Base-by-base conservation (phyloP, 53 echinoderm and acorn worm genomes). In the Stichopus horrens region DNA sequence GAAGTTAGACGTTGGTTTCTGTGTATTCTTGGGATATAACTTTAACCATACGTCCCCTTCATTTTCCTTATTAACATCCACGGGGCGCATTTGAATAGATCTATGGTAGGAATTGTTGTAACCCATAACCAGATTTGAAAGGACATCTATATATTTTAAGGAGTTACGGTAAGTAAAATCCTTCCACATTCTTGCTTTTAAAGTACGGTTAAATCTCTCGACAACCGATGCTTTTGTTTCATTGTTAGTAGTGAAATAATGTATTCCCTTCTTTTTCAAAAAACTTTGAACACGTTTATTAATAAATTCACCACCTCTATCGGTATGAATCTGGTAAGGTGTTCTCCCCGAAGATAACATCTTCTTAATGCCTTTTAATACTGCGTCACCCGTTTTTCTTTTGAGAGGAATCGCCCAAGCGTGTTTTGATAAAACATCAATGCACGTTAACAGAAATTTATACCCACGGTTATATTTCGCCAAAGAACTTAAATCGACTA, bases 231-330 rank as follows among this genome's bases (percentile, higher is more conserved):
- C 83, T 83, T 86, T 54, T 53, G 94, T 91, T 86, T 89, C 85
- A 54, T 93, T 91, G 59, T 91, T 74, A 19, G 94, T 92, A 4
- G 92, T 92, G 53, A 92, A 94, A 79, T 87, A 88, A 21, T 74
- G 55, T 73, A 94, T 92, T 75, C 86, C 76, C 18, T 92, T 58
- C 76, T 90, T 20, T 63, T 90, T 94, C 10, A 92, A 54, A 79
- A 79, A 89, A 7, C 53, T 23, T 53, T 92, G 94, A 55, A 94
- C 84, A 8, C 21, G 9, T 23, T 80, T 83, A 66, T 94, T 94
- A 5, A 77, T 86, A 90, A 93, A 95, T 79, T 95, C 95, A 8
- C 88, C 91, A 9, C 93, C 95, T 57, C 54, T 78, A 77, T 93
- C 90, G 18, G 89, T 93, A 65, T 93, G 93, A 8, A 93, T 37